Percentiles rank a stretch among this genome's conserved stretches.
phyloP scores from a whole-genome alignment of 2,113 vertebrate species.

The Thamnophis sirtalis region DNA sequence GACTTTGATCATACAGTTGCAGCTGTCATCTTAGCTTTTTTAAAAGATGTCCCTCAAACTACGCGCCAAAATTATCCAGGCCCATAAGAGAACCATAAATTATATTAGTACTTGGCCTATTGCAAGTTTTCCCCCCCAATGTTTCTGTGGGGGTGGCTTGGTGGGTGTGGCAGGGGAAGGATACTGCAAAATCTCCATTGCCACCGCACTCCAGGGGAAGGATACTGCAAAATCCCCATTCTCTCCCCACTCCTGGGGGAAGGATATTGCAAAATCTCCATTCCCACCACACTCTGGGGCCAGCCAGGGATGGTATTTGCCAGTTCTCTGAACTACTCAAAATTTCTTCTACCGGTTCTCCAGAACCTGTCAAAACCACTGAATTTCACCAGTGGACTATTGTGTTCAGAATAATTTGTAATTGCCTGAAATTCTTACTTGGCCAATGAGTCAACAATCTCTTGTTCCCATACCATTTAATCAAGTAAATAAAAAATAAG shows the following conservation, averaged over 20 bases:
- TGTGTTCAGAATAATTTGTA: slow-evolving; percentile 5
- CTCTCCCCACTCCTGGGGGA: no score
- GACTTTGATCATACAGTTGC: not conserved
- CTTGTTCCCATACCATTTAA: not conserved
- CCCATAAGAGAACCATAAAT: not conserved
- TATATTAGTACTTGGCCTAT: not conserved
- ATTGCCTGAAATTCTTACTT: not conserved
- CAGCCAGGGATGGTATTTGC: no score
- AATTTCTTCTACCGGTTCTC: no score
- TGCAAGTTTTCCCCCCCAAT: not conserved
- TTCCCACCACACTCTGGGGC: no score
- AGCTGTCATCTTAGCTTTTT: not conserved
- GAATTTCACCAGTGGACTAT: not conserved
- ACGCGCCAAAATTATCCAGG: not conserved
- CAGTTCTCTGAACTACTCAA: no score
- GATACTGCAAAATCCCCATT: no score
- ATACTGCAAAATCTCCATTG: no score
- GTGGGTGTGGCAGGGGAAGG: no score
- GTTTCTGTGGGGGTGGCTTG: no score
- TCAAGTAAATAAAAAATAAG: not conserved
- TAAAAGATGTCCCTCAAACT: not conserved
- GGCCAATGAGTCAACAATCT: not conserved
- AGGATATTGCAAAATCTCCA: no score
- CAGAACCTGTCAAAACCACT: no score
- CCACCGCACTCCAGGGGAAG: no score